These are phyloP conservation scores for Drosophila pegasa DNA, from an alignment of 2,888 invertebrate genomes.

Conservation along the genomic window DNA sequence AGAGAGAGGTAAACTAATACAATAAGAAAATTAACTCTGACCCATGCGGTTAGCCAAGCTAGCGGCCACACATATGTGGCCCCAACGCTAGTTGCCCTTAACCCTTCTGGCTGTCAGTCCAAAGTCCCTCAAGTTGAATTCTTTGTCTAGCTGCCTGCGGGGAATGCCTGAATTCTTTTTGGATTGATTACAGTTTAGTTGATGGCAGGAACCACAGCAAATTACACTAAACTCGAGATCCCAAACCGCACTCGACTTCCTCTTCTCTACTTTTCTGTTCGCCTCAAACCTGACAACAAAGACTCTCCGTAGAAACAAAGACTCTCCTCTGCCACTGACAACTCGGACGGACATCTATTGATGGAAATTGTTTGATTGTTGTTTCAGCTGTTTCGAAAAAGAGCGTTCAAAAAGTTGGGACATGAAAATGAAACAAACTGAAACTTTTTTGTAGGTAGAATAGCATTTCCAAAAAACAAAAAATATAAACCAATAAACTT, in stretches of 20 bases:
- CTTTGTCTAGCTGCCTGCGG: slow-evolving; percentile 50
- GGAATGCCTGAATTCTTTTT: slow-evolving; percentile 29
- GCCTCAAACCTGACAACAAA: slow-evolving; percentile 21
- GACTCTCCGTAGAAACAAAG: slow-evolving; percentile 30
- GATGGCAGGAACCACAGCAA: slow-evolving; percentile 56
- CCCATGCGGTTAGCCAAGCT: slow-evolving; percentile 33
- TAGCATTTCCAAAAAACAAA: not conserved
- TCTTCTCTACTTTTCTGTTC: slow-evolving; percentile 38
- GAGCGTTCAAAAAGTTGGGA: slow-evolving; percentile 3
- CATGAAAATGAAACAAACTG: slow-evolving; percentile 4
- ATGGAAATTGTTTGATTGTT: slow-evolving; percentile 50
- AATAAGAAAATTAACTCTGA: slow-evolving; percentile 74
- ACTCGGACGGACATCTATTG: slow-evolving; percentile 54
- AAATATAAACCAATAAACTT: not conserved
- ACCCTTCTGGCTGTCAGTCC: slow-evolving; percentile 60
- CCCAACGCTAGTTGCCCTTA: slow-evolving; percentile 48
- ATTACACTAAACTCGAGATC: slow-evolving; percentile 57
- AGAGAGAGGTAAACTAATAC: slow-evolving; percentile 54
- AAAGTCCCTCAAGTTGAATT: slow-evolving; percentile 10
- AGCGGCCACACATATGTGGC: slow-evolving; percentile 20
- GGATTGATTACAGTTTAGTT: slow-evolving; percentile 29
- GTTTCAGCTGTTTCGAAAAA: slow-evolving; percentile 11
- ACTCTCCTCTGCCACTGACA: slow-evolving; percentile 37
- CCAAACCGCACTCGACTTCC: slow-evolving; percentile 59
- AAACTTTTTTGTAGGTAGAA: not conserved